Conservation (phyloP, 1,140 invertebrate species). For the Drosophila kepulauana region DNA sequence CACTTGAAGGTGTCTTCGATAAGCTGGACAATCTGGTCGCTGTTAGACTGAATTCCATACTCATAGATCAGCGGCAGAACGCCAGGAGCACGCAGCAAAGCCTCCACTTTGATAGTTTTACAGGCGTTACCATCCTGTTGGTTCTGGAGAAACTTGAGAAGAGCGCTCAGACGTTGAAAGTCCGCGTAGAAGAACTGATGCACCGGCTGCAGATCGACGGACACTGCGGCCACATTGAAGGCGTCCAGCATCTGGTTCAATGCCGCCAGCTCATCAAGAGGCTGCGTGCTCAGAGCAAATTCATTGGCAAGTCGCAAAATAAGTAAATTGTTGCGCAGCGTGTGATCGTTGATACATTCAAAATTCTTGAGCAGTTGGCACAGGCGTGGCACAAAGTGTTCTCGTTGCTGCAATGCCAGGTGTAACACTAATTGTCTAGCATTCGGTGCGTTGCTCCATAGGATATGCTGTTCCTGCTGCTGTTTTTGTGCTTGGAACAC, state of each 20-base stretch:
- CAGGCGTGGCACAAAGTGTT: constrained; percentile 67
- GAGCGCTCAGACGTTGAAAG: constrained; percentile 65
- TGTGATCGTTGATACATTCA: constrained; percentile 49
- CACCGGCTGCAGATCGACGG: constrained; percentile 58
- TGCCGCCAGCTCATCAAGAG: constrained; percentile 63
- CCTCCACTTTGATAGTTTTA: constrained; percentile 63
- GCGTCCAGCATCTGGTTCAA: constrained; percentile 45
- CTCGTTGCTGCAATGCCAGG: constrained; percentile 37
- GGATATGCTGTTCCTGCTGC: constrained; percentile 22
- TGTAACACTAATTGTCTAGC: constrained; percentile 61
- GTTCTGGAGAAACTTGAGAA: constrained; percentile 64
- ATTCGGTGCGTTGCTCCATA: constrained; percentile 25
- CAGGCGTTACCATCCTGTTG: constrained; percentile 35
- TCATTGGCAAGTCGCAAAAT: constrained; percentile 74
- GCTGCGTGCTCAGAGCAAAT: constrained; percentile 57
- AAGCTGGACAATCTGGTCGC: constrained; percentile 47
- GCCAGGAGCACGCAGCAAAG: constrained; percentile 56
- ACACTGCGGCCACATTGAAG: constrained; percentile 49
- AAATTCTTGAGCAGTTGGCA: constrained; percentile 63
- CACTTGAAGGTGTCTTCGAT: constrained; percentile 65
- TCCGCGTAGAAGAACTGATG: constrained; percentile 75
- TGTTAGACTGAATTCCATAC: constrained; percentile 56
- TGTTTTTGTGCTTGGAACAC: constrained; percentile 36
- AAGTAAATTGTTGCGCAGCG: constrained; percentile 66
- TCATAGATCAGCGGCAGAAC: constrained; percentile 66